These are phyloP conservation scores for Nomada ferruginata DNA, from an alignment of 2,888 invertebrate species.

Conservation along the genomic window DNA sequence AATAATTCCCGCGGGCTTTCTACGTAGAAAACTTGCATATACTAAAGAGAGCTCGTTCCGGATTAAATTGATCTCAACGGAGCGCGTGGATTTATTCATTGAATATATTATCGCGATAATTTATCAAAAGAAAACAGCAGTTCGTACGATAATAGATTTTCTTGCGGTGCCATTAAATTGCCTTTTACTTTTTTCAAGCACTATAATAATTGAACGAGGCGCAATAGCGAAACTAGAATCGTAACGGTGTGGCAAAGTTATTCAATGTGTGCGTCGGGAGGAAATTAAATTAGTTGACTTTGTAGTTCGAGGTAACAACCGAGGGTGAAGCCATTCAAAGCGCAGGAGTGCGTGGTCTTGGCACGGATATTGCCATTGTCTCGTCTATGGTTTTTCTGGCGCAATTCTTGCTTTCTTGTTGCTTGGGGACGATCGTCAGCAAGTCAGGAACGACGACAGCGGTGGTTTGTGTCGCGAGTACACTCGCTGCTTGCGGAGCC, in stretches of 20 bases:
- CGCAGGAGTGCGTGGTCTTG: slow-evolving; percentile 92
- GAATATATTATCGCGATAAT: too few species aligned
- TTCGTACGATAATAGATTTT: too few species aligned
- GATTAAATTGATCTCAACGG: too few species aligned
- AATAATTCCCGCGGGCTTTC: neutral
- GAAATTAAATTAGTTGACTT: slow-evolving; percentile 61
- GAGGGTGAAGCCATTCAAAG: slow-evolving; percentile 86
- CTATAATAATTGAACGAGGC: slow-evolving; percentile 1
- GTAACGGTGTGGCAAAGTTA: too few species aligned
- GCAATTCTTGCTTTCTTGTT: slow-evolving; percentile 94
- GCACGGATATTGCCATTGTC: slow-evolving; percentile 97
- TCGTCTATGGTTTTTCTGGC: slow-evolving; percentile 98
- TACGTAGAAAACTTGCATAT: neutral
- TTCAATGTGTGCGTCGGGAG: neutral
- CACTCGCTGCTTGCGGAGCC: slow-evolving; percentile 94
- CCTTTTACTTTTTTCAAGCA: neutral
- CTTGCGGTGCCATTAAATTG: neutral
- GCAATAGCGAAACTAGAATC: neutral
- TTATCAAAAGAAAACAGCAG: too few species aligned
- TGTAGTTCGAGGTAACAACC: slow-evolving; percentile 87
- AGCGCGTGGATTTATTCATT: too few species aligned
- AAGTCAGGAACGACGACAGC: slow-evolving; percentile 93
- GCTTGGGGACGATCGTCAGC: slow-evolving; percentile 93
- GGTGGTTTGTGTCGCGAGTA: slow-evolving; percentile 93
- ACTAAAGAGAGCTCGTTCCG: too few species aligned